These are phyloP conservation scores for Whitmania pigra DNA, from an alignment of 1,140 invertebrate genomes.

Conservation along the genomic window DNA sequence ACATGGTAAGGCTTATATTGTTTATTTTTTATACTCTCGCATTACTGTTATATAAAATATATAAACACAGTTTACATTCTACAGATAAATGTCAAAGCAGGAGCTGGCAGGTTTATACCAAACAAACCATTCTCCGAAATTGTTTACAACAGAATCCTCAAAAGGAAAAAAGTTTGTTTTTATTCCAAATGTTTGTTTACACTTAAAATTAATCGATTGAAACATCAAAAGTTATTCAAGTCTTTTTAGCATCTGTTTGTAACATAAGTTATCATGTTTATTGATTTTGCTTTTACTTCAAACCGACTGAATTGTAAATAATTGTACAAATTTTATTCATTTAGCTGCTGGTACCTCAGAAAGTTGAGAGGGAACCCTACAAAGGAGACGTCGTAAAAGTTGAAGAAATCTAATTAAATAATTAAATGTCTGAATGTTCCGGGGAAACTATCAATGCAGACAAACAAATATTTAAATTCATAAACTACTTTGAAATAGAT, in stretches of 20 bases:
- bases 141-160: constrained; percentile 55
- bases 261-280: not conserved
- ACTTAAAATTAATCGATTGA: too few species aligned
- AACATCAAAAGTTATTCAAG: too few species aligned
- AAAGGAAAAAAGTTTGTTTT: constrained; percentile 42
- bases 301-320: not conserved
- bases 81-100: constrained; percentile 66
- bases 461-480: too few species aligned
- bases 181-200: too few species aligned
- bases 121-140: constrained; percentile 52
- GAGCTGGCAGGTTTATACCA: constrained; percentile 62
- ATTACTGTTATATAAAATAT: not conserved
- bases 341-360: constrained; percentile 34
- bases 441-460: too few species aligned
- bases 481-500: too few species aligned
- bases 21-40: too few species aligned
- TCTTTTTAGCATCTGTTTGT: too few species aligned
- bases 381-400: constrained; percentile 27
- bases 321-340: too few species aligned
- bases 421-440: too few species aligned
- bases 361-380: constrained; percentile 42
- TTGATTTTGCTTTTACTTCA: too few species aligned
- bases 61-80: constrained; percentile 17
- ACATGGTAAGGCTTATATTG: not conserved
- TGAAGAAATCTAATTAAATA: too few species aligned